Evolutionary conservation across 1,140 invertebrate species (phyloP), one percentile per base, ranked within the genome.

Genomic region (Rhagoletis pomonella): DNA sequence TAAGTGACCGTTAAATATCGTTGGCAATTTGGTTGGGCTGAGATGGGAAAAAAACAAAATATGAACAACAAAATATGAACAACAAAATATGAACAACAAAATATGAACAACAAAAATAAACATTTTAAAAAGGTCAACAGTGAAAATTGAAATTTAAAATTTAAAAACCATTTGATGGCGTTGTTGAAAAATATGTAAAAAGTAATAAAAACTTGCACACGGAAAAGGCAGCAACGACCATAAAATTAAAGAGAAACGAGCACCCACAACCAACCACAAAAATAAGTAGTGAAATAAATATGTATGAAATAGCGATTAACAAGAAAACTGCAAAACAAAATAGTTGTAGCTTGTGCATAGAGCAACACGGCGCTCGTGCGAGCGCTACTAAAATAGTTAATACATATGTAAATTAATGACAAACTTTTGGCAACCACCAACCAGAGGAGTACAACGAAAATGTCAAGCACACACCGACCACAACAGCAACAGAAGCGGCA

Each of bases 391-490:
- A 81, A 81, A 29, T 81, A 29, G 73, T 81, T 81, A 81, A 81
- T 55, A 29, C 29, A 29, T 29, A 81, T 81, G 73, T 47, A 81
- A 81, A 81, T 81, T 81, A 81, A 81, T 81, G 73, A 42, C 6
- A 42, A 81, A 81, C 47, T 81, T 29, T 81, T 81, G 17, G n/a
- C 14, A 58, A 42, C 73, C 73, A 29, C 1, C 12, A 62, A 62
- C 60, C 58, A 59, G 42, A 73, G 17, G 50, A 81, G 4, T n/a
- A 81, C 44, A 58, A 81, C 19, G 73, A 81, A 58, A 81, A 55
- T 81, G 47, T 81, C 73, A 50, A 42, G 3, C 14, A 47, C 73
- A 58, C 47, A 50, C 5, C 2, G 50, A 81, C 17, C 5, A 67
- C 29, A 29, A 67, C 29, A 67, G 39, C 64, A 67, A 10, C 6